These are phyloP conservation scores for Benitochromis conjunctus DNA, from an alignment of 2,113 vertebrate genomes.

Conservation along the genomic window DNA sequence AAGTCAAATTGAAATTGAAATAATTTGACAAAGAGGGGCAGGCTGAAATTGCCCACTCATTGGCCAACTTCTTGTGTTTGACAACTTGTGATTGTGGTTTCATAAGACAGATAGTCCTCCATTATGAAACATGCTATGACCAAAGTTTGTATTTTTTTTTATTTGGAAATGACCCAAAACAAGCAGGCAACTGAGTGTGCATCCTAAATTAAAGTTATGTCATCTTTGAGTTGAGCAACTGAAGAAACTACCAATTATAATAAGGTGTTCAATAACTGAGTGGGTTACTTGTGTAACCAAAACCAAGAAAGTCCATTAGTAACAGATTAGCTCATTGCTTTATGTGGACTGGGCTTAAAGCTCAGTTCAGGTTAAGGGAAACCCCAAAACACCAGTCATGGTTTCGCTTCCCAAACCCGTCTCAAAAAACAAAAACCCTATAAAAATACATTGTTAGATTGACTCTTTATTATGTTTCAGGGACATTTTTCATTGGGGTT, in stretches of 20 bases:
- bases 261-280: not conserved
- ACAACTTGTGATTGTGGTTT: not conserved
- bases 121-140: not conserved
- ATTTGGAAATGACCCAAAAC: not conserved
- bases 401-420: not conserved
- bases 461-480: not conserved
- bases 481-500: not conserved
- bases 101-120: not conserved
- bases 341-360: accelerated
- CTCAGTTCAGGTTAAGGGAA: accelerated
- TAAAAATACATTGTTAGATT: not conserved
- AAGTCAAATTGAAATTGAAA: no score
- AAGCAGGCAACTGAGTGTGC: not conserved
- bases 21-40: not conserved
- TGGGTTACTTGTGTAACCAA: not conserved
- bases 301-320: not conserved
- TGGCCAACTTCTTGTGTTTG: not conserved
- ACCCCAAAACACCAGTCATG: not conserved
- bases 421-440: not conserved
- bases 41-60: not conserved
- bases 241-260: not conserved
- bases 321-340: not conserved
- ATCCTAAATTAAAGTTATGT: not conserved
- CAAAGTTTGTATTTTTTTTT: not conserved
- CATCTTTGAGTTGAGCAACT: not conserved